Percentiles rank a stretch among this genome's conserved stretches.
phyloP scores from a whole-genome alignment of 2,888 invertebrate species.

The Mayetiola destructor region DNA sequence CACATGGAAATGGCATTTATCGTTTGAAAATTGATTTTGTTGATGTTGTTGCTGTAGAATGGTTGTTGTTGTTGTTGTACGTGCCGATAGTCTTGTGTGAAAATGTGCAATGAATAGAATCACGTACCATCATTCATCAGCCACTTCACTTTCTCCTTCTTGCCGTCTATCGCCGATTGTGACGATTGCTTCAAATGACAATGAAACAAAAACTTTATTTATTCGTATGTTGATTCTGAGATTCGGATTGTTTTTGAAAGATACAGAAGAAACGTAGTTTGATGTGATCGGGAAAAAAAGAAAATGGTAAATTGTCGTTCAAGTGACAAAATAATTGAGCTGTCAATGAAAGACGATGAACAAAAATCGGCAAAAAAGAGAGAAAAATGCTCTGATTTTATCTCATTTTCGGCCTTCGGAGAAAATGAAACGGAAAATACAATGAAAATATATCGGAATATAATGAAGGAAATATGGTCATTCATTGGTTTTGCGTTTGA shows the following conservation, averaged over 20 bases:
- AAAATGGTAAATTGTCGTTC: conserved; percentile 9
- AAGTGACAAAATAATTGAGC: conserved; percentile 13
- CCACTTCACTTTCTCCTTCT: not conserved
- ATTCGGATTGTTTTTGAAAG: too few species aligned
- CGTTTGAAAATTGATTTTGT: too few species aligned
- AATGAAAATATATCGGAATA: not conserved
- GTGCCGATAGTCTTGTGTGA: conserved; percentile 5
- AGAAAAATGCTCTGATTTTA: not conserved
- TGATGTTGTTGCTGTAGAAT: too few species aligned
- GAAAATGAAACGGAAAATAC: not conserved
- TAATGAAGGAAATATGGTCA: conserved; percentile 1
- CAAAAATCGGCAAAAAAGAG: conserved; percentile 7
- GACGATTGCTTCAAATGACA: too few species aligned
- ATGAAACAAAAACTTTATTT: too few species aligned
- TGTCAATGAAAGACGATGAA: conserved; percentile 9
- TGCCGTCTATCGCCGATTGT: not conserved
- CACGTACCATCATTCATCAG: not conserved
- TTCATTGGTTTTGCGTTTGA: too few species aligned
- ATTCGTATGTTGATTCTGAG: too few species aligned
- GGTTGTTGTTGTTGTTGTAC: too few species aligned
- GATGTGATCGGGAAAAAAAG: too few species aligned
- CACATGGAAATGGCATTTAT: not conserved
- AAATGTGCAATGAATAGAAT: conserved; percentile 11
- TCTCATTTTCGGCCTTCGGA: not conserved
- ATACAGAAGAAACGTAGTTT: not conserved